Percentiles rank a stretch among this genome's conserved stretches.
These are phyloP conservation scores for Chrysochloris asiatica DNA, from an alignment of 2,113 vertebrate genomes.

Conservation along the genomic window DNA sequence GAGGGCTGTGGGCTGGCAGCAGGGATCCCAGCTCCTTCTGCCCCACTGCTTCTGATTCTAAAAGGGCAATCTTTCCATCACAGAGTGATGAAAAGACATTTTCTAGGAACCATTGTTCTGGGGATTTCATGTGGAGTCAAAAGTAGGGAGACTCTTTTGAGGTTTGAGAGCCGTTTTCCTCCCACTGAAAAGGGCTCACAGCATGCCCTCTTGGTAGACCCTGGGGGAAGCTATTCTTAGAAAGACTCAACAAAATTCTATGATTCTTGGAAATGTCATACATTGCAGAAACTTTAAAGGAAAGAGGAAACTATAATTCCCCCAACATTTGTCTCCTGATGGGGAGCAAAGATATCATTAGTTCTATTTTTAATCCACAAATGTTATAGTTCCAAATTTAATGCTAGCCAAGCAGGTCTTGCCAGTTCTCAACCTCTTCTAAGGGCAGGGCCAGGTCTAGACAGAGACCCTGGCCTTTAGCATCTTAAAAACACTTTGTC, in stretches of 20 bases:
- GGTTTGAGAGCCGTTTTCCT: constrained; percentile 8
- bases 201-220: background rate
- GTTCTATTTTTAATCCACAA: constrained; percentile 75
- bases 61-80: background rate
- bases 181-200: constrained; percentile 32
- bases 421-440: background rate
- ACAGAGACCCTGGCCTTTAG: background rate
- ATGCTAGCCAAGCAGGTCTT: background rate
- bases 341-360: constrained; percentile 71
- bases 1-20: background rate
- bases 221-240: constrained; percentile 65
- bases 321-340: constrained; percentile 40
- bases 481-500: background rate
- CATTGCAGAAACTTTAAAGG: constrained; percentile 6
- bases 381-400: constrained; percentile 59
- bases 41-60: background rate
- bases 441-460: too few relatives aligned
- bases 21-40: background rate
- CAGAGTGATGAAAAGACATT: background rate
- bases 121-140: constrained; percentile 34
- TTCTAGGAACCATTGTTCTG: constrained; percentile 33
- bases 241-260: constrained; percentile 41
- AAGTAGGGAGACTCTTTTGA: constrained; percentile 41
- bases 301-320: constrained; percentile 34
- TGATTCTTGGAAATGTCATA: constrained; percentile 29